Percentiles rank a stretch among this genome's conserved stretches.
Evolutionary conservation across 1,140 invertebrate species (phyloP).

Genomic region (Magallana ariakensis): DNA sequence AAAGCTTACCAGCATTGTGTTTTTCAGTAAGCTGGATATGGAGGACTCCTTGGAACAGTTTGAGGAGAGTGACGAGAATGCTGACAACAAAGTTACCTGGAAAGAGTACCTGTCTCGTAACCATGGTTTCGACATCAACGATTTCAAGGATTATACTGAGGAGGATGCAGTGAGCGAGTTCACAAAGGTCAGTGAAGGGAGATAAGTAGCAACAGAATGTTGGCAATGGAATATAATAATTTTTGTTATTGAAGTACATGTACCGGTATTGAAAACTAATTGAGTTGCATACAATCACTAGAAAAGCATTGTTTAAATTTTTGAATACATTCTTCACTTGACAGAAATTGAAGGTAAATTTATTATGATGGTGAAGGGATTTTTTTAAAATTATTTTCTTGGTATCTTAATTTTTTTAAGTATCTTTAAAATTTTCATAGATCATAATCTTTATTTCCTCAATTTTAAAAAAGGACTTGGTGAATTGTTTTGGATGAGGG

Average conservation of each 20-base stretch:
- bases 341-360: too few species aligned
- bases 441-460: neutral
- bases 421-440: neutral
- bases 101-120: slow-evolving; percentile 91
- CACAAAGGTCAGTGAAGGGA: slow-evolving; percentile 46
- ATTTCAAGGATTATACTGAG: slow-evolving; percentile 68
- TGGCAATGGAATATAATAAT: too few species aligned
- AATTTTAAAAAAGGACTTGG: neutral
- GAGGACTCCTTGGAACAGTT: slow-evolving; percentile 75
- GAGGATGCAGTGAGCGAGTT: slow-evolving; percentile 62
- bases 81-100: slow-evolving; percentile 92
- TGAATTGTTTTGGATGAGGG: too few species aligned
- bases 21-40: slow-evolving; percentile 71
- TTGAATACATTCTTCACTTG: too few species aligned
- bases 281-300: too few species aligned
- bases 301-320: too few species aligned
- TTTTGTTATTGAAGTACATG: too few species aligned
- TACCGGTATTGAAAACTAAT: too few species aligned
- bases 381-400: neutral
- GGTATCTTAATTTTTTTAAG: neutral
- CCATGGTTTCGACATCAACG: slow-evolving; percentile 85
- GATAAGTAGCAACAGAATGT: too few species aligned
- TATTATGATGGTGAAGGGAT: neutral
- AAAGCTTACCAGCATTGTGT: too few species aligned
- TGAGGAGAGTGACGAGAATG: slow-evolving; percentile 81